Evolutionary conservation across 2,888 invertebrate genomes (phyloP).

Genomic region (Volucella inanis): DNA sequence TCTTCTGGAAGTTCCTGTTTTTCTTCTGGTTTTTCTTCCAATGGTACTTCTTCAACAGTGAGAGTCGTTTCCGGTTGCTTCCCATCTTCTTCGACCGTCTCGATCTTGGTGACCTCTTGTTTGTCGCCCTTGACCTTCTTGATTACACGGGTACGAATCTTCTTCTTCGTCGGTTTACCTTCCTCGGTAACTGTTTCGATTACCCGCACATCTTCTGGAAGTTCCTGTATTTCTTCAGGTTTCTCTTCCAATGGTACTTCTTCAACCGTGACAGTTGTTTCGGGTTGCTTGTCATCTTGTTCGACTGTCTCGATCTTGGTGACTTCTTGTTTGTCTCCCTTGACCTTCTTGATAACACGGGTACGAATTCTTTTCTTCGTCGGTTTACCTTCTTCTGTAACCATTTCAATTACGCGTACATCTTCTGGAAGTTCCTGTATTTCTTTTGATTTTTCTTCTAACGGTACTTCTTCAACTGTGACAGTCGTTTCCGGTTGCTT

Average conservation of each 20-base stretch:
- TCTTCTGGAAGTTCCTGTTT: constrained; percentile 4
- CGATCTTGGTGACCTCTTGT: constrained; percentile 22
- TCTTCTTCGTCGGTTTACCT: constrained; percentile 14
- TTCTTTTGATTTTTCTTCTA: constrained; percentile 1
- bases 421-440: constrained; percentile 14
- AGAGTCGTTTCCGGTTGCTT: background rate
- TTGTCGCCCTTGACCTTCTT: constrained; percentile 26
- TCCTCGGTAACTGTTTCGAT: background rate
- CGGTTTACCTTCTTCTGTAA: constrained; percentile 10
- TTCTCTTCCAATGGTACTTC: background rate
- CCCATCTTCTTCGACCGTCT: constrained; percentile 8
- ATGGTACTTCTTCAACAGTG: background rate
- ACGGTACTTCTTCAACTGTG: constrained; percentile 18
- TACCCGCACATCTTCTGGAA: background rate
- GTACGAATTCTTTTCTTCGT: constrained; percentile 26
- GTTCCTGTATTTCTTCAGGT: constrained; percentile 24
- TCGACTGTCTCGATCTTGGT: constrained; percentile 32
- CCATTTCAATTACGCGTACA: background rate
- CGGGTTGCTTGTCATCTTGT: constrained; percentile 10
- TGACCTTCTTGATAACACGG: constrained; percentile 11
- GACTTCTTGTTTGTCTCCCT: constrained; percentile 33
- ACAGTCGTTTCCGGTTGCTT: constrained; percentile 33
- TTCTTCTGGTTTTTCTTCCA: constrained; percentile 2
- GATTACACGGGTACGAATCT: constrained; percentile 9
- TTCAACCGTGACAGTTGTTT: constrained; percentile 4